Evolutionary conservation across 2,888 invertebrate species (phyloP), one percentile per base, ranked within the genome.

Genomic region (Monopis laevigella): DNA sequence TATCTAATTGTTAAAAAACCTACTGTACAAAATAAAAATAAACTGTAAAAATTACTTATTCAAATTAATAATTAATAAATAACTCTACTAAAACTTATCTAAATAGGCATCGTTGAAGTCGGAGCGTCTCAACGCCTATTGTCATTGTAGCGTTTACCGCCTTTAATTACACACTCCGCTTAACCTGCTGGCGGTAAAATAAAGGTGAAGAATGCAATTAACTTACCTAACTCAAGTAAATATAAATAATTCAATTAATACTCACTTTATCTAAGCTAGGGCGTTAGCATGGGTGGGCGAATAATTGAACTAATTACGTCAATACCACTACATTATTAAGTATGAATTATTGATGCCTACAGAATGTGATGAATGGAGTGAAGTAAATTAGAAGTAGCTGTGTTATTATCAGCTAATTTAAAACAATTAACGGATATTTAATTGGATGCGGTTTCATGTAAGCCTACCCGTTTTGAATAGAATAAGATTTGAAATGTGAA

Each of bases 251-350:
- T 71, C 66, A 65, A 68, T 69, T 65, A 64, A 29, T 29, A 40
- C 8, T 21, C 24, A 21, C 17, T 32, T 32, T 12, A 30, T n/a
- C n/a, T n/a, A n/a, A 8, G 3, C 11, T 12, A 17, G 32, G 32
- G 32, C 11, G 53, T 54, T 56, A 55, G 59, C 52, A 62, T 72
- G 74, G 75, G 78, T 73, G 77, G 78, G 59, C 78, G 56, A 54
- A 59, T 74, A 71, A 75, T 74, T 74, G 72, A 66, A 59, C 69
- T 77, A 75, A 77, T 77, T 74, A 75, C 65, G 65, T 70, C 75
- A 70, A 64, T 67, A 62, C 63, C 61, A 61, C 65, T 61, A 58
- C 65, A 62, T 65, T 68, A 72, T 68, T 69, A 67, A 59, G 57
- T 58, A 77, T 77, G 73, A 78, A 74, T 75, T 74, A 74, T 75